Conservation (phyloP, 2,797 vertebrate species). For the Zenarchopterus dispar region DNA sequence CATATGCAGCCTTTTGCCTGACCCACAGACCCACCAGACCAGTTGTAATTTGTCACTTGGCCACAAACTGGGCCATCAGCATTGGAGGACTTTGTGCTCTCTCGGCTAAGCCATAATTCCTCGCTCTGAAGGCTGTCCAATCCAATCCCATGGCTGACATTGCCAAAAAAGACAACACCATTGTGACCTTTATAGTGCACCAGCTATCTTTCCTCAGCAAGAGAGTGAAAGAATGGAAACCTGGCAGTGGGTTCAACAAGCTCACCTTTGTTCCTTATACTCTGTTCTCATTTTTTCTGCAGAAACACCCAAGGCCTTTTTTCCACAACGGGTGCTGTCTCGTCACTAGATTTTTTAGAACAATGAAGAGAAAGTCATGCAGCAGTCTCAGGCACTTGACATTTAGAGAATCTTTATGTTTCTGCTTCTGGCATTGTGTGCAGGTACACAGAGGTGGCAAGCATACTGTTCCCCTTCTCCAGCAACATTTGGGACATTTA, state of each 20-base stretch:
- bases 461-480: slow-evolving; percentile 17
- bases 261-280: slow-evolving; percentile 46
- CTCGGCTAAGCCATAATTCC: slow-evolving; percentile 66
- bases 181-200: slow-evolving; percentile 69
- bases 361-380: slow-evolving; percentile 42
- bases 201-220: slow-evolving; percentile 61
- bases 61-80: slow-evolving; percentile 58
- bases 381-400: slow-evolving; percentile 61
- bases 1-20: slow-evolving; percentile 3
- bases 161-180: slow-evolving; percentile 50
- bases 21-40: slow-evolving; percentile 51
- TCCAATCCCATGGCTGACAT: slow-evolving; percentile 63
- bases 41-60: slow-evolving; percentile 73
- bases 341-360: slow-evolving; percentile 41
- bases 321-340: slow-evolving; percentile 18
- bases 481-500: slow-evolving; percentile 43
- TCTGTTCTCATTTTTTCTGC: slow-evolving; percentile 9
- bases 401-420: slow-evolving; percentile 67
- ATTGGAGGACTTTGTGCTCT: slow-evolving; percentile 66
- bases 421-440: slow-evolving; percentile 54
- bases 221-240: slow-evolving; percentile 23
- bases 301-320: slow-evolving; percentile 36
- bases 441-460: slow-evolving; percentile 33
- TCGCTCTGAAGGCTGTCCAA: slow-evolving; percentile 72
- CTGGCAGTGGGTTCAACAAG: slow-evolving; percentile 60